Percentiles rank a stretch among this genome's conserved stretches.
Evolutionary conservation across 2,888 invertebrate species (phyloP).

Genomic region (Smittia aterrima): DNA sequence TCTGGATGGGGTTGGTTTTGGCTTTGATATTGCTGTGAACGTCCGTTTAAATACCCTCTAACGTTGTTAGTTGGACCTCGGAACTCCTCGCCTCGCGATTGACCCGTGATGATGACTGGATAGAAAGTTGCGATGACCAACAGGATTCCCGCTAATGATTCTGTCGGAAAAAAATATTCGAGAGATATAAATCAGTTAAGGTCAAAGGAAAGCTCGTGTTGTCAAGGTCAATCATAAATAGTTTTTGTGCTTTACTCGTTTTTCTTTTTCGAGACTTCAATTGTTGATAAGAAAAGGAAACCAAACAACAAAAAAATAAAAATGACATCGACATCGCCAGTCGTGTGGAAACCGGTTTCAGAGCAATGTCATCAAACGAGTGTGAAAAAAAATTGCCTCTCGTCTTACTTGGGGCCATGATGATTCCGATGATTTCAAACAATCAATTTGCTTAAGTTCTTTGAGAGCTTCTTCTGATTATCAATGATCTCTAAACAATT

Average conservation of each 20-base stretch:
- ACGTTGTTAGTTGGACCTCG: neutral
- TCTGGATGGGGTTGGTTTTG: neutral
- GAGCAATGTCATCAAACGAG: neutral
- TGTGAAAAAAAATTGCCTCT: neutral
- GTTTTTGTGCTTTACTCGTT: too few relatives aligned
- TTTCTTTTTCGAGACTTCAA: neutral
- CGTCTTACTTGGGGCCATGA: neutral
- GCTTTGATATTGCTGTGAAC: neutral
- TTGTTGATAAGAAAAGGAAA: constrained; percentile 8
- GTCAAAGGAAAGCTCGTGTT: neutral
- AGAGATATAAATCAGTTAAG: neutral
- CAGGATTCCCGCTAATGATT: neutral
- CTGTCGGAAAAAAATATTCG: neutral
- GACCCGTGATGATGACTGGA: neutral
- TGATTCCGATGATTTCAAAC: neutral
- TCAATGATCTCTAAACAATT: neutral
- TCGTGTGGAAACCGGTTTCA: neutral
- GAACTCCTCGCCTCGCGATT: neutral
- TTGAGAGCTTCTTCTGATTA: neutral
- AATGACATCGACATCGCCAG: neutral
- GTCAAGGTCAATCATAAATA: neutral
- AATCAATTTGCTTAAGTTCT: neutral
- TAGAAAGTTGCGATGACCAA: neutral
- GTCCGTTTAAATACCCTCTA: neutral
- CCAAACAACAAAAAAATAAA: neutral